These are phyloP conservation scores for Calidris pugnax DNA, from an alignment of 2,113 vertebrate species.

Conservation along the genomic window DNA sequence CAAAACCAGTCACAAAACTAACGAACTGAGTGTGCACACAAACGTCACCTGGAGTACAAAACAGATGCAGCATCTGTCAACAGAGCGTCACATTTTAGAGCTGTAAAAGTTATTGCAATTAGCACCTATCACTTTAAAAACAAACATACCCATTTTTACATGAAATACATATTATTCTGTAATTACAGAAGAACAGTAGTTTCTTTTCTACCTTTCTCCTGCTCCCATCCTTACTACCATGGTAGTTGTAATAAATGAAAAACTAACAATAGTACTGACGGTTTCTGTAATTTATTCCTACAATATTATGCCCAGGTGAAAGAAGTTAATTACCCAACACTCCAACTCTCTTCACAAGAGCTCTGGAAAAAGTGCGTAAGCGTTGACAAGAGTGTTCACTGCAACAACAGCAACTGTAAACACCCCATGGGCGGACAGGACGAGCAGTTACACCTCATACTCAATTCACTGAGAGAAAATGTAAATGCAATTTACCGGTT, in stretches of 20 bases:
- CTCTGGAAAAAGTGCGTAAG: fast-evolving
- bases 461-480: background rate
- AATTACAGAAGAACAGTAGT: background rate
- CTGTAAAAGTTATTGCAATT: background rate
- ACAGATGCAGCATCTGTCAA: background rate
- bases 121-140: background rate
- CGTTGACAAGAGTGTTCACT: background rate
- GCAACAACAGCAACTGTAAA: fast-evolving
- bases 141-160: background rate
- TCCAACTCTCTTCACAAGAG: background rate
- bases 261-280: background rate
- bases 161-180: background rate
- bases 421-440: fast-evolving
- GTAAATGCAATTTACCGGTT: background rate
- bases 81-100: background rate
- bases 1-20: background rate
- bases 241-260: background rate
- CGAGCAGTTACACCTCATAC: background rate
- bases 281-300: background rate
- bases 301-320: background rate
- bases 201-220: background rate
- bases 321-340: background rate
- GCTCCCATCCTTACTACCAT: background rate
- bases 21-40: background rate
- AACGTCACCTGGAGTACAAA: background rate